Evolutionary conservation across 2,888 invertebrate genomes (phyloP).

Genomic region (Drosophila anceps): DNA sequence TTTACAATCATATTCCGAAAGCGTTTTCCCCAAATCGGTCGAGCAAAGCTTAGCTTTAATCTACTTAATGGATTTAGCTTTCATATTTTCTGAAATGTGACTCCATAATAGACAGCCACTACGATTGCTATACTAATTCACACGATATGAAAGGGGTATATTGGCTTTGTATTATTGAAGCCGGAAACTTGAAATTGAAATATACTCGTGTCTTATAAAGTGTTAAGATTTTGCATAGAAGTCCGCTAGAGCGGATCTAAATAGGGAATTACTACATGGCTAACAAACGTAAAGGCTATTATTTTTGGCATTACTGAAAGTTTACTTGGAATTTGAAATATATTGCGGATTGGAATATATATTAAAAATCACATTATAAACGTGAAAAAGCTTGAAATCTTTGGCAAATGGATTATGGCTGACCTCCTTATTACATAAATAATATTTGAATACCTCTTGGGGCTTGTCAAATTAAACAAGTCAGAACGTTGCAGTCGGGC

Average conservation of each 20-base stretch:
- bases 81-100: neutral
- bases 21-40: neutral
- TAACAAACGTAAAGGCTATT: neutral
- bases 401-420: too few species aligned
- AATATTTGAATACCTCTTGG: too few species aligned
- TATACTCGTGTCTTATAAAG: too few species aligned
- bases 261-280: neutral
- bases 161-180: neutral
- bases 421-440: too few species aligned
- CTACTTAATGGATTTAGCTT: neutral
- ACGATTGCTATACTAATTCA: neutral
- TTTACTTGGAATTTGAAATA: neutral
- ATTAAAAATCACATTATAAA: neutral
- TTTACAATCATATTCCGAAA: neutral
- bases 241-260: neutral
- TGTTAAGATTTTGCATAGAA: too few species aligned
- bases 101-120: neutral
- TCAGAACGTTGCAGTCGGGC: too few species aligned
- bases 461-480: too few species aligned
- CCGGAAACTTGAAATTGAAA: too few species aligned
- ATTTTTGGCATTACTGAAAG: too few species aligned
- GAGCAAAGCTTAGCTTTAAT: neutral
- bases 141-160: neutral
- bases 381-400: too few species aligned
- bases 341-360: neutral